Conservation (phyloP, 2,888 invertebrate genomes). For the Idaea dimidiata region DNA sequence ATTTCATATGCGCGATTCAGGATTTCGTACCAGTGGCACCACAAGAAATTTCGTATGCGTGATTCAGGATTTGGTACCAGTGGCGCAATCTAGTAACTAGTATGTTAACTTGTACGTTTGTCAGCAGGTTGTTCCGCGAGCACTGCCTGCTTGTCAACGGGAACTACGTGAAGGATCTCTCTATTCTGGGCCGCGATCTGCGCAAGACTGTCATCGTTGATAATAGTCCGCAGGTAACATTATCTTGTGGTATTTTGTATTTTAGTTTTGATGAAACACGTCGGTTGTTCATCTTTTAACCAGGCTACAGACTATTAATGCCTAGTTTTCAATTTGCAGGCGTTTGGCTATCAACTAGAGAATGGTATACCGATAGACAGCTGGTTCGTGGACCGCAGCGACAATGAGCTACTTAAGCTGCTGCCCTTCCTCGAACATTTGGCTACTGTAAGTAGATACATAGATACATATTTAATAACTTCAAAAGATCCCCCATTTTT, state of each 20-base stretch:
- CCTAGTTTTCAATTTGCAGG: constrained; percentile 75
- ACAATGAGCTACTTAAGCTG: constrained; percentile 93
- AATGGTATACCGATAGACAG: constrained; percentile 98
- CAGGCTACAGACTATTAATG: background rate
- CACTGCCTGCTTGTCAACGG: constrained; percentile 97
- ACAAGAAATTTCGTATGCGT: too few species aligned
- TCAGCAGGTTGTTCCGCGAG: constrained; percentile 91
- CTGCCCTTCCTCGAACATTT: constrained; percentile 95
- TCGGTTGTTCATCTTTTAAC: too few species aligned
- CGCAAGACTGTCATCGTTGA: constrained; percentile 83
- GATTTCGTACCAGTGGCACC: too few species aligned
- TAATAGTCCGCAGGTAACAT: constrained; percentile 68
- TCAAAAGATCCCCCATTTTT: too few species aligned
- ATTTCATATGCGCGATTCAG: too few species aligned
- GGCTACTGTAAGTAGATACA: constrained; percentile 85
- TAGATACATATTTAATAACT: too few species aligned
- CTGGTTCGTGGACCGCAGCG: constrained; percentile 96
- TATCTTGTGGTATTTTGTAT: too few species aligned
- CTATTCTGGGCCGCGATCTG: constrained; percentile 94
- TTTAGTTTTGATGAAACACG: too few species aligned
- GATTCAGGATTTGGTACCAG: background rate
- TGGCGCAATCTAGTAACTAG: background rate
- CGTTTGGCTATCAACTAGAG: constrained; percentile 94
- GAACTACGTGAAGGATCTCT: constrained; percentile 97
- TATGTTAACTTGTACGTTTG: background rate